Evolutionary conservation across 2,113 vertebrate genomes (phyloP), one percentile per base, ranked within the genome.

Genomic region (Scartelaos histophorus): DNA sequence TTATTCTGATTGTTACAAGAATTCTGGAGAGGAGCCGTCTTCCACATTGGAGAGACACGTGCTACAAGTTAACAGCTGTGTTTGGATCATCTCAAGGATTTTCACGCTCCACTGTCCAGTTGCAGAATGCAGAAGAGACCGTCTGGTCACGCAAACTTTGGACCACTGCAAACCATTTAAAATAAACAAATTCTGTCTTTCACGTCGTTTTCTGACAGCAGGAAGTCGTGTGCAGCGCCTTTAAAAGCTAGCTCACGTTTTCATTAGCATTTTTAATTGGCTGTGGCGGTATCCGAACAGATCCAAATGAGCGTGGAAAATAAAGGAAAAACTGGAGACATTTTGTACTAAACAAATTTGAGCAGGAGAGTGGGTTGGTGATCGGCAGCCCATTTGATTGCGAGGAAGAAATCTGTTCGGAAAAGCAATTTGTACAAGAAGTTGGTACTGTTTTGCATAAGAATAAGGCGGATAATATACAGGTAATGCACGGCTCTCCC

Each of bases 241-340:
- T 87, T 83, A 78, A 77, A 81, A 57, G 69, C 64, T 54, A 29
- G 75, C 22, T 81, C 82, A 82, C 73, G 69, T 89, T 88, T 89
- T 72, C 75, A 84, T 89, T 76, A 88, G 64, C 53, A 56, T 61
- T 84, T 86, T 87, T 88, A 88, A 91, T 89, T 89, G 81, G 76
- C 73, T 24, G 13, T 71, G 74, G 82, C 81, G 75, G 53, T 71
- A 22, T 69, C 75, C 78, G 79, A 25, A 80, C 66, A 87, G 88
- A 90, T 83, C 81, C 10, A 79, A 87, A 90, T 85, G 61, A 71
- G 12, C 51, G 46, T 66, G 53, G 65, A 71, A 81, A 80, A 74
- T 70, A 70, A 83, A 81, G 77, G 74, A 71, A 84, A 81, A 76
- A 61, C n/a, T 7, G 11, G 57, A 67, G 35, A 54, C 61, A 56